Conservation (phyloP, 2,888 invertebrate species). For the Gerris lacustris region DNA sequence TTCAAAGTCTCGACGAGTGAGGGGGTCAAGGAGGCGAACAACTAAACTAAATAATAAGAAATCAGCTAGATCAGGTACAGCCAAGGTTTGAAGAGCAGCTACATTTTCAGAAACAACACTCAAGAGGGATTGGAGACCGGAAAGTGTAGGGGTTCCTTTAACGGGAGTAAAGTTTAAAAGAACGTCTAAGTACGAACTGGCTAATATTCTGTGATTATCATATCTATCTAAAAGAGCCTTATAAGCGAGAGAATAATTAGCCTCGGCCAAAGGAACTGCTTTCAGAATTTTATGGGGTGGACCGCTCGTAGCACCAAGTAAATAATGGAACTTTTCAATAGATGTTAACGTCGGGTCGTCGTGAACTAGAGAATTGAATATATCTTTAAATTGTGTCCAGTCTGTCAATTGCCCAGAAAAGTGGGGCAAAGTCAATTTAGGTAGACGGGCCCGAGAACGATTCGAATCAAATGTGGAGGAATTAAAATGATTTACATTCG, state of each 20-base stretch:
- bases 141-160: not conserved
- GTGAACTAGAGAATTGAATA: constrained; percentile 17
- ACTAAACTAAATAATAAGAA: constrained; percentile 19
- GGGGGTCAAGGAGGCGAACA: constrained; percentile 13
- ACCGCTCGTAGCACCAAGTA: constrained; percentile 11
- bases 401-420: constrained; percentile 15
- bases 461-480: not conserved
- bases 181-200: not conserved
- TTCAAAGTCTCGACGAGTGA: constrained; percentile 17
- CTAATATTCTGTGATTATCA: constrained; percentile 17
- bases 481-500: too few species aligned
- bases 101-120: constrained; percentile 15
- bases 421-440: constrained; percentile 14
- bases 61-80: constrained; percentile 15
- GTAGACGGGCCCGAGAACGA: constrained; percentile 7
- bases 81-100: constrained; percentile 14
- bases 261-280: constrained; percentile 9
- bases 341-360: constrained; percentile 11
- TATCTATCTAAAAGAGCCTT: constrained; percentile 15
- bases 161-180: constrained; percentile 17
- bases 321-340: constrained; percentile 20
- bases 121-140: constrained; percentile 1
- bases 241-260: constrained; percentile 19
- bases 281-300: constrained; percentile 7
- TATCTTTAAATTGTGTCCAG: constrained; percentile 20